phyloP scores from a whole-genome alignment of 1,140 invertebrate genomes.

The Teleogryllus occipitalis region DNA sequence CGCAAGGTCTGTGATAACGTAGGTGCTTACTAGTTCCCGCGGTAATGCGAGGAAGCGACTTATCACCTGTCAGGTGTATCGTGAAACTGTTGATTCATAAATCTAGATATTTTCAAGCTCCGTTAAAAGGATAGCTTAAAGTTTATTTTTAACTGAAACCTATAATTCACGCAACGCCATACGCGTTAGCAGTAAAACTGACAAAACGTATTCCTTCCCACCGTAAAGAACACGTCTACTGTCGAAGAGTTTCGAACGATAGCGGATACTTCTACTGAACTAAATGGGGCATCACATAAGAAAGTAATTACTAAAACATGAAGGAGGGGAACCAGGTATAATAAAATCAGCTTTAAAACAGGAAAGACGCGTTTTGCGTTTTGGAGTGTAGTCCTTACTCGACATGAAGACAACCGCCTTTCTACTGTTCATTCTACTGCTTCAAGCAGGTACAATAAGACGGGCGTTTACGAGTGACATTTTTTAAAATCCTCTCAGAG shows the following conservation, averaged over 20 bases:
- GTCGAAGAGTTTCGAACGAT: not conserved
- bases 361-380: not conserved
- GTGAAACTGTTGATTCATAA: not conserved
- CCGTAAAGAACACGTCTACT: not conserved
- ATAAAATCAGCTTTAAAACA: not conserved
- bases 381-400: not conserved
- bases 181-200: not conserved
- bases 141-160: conserved; percentile 5
- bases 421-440: not conserved
- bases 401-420: not conserved
- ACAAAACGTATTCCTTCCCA: not conserved
- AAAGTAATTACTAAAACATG: conserved; percentile 1
- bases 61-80: not conserved
- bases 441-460: not conserved
- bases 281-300: conserved; percentile 4
- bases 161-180: not conserved
- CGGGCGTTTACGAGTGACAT: too few relatives aligned
- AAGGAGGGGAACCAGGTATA: not conserved
- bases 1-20: not conserved
- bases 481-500: too few relatives aligned
- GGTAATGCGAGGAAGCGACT: not conserved
- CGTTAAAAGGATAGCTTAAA: not conserved
- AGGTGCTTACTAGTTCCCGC: not conserved
- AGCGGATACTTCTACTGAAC: not conserved
- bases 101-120: not conserved